phyloP scores from a whole-genome alignment of 2,113 vertebrate genomes.

The Coreoperca whiteheadi region DNA sequence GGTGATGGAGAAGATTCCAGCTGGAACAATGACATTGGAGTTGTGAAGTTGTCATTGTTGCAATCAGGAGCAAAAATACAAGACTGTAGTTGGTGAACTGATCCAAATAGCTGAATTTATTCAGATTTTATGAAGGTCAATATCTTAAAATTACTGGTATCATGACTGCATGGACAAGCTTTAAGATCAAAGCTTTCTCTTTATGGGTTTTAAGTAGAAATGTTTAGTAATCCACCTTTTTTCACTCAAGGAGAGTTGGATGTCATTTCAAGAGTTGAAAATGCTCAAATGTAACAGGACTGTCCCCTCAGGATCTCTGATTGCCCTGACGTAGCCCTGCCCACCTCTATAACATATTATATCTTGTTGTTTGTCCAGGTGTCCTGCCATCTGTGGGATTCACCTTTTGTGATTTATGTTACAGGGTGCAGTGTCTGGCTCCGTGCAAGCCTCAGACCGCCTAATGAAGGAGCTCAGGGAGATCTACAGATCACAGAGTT shows the following conservation, averaged over 20 bases:
- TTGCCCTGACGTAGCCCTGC: background rate
- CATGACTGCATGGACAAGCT: background rate
- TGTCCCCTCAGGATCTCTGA: background rate
- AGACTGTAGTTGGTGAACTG: background rate
- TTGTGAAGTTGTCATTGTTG: background rate
- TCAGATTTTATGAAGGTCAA: background rate
- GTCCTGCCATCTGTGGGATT: background rate
- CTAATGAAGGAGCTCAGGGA: conserved; percentile 99
- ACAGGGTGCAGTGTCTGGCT: conserved; percentile 97
- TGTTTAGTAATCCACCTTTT: background rate
- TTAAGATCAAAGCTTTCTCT: background rate
- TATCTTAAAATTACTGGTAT: background rate
- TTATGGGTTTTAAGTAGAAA: background rate
- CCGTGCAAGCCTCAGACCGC: conserved; percentile 98
- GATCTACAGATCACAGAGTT: conserved; percentile 99
- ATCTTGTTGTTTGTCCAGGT: background rate
- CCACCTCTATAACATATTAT: background rate
- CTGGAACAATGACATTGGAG: background rate
- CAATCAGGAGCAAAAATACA: background rate
- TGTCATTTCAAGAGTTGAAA: background rate
- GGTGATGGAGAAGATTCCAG: background rate
- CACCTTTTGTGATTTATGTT: conserved; percentile 27
- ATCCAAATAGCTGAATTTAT: background rate
- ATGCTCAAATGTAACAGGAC: background rate
- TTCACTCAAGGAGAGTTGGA: background rate